Evolutionary conservation across 2,113 vertebrate species (phyloP).

Genomic region (Naja naja): DNA sequence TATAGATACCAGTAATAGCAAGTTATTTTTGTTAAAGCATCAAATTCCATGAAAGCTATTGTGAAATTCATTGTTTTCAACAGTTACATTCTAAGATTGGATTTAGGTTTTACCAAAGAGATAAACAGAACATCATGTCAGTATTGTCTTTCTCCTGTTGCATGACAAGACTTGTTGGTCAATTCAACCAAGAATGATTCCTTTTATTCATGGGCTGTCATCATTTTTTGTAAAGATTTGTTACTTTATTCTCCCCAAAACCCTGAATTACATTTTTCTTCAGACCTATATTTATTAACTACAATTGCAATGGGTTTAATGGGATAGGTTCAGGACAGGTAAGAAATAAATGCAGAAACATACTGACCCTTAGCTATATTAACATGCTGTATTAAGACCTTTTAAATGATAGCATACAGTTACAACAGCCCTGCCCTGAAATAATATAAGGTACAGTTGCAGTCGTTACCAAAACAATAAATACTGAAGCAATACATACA

Average conservation of each 20-base stretch:
- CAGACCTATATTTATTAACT: not conserved
- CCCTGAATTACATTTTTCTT: not conserved
- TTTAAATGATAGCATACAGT: not conserved
- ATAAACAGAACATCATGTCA: not conserved
- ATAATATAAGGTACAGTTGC: not conserved
- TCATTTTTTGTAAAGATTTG: not conserved
- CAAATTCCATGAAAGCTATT: not conserved
- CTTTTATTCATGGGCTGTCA: not conserved
- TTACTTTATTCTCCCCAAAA: not conserved
- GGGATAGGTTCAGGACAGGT: too few species aligned
- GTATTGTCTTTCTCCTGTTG: not conserved
- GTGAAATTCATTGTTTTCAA: not conserved
- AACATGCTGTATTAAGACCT: not conserved
- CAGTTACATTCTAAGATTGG: not conserved
- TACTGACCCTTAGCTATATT: not conserved
- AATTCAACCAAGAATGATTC: not conserved
- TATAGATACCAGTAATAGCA: not conserved
- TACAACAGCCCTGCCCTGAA: not conserved
- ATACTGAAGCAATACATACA: not conserved
- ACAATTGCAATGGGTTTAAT: not conserved
- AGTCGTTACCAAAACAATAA: not conserved
- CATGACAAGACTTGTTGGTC: not conserved
- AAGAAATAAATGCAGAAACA: not conserved
- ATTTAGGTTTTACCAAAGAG: not conserved
- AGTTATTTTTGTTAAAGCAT: not conserved